These are phyloP conservation scores for Nannospalax galili DNA, from an alignment of 2,113 vertebrate species.

Conservation along the genomic window DNA sequence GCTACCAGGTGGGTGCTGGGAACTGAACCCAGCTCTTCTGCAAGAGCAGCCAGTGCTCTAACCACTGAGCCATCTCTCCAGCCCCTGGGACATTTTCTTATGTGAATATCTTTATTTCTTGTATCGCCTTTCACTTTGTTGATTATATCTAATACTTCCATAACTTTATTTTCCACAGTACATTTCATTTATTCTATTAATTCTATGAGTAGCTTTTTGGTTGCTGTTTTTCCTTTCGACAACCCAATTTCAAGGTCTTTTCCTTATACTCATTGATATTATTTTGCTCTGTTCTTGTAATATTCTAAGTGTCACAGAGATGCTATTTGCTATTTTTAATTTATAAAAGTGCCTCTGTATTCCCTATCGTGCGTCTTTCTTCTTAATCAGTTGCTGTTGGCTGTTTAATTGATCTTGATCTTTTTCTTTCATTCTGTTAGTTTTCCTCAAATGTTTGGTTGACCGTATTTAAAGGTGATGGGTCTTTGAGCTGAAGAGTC, in stretches of 20 bases:
- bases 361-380: not conserved
- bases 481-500: too few relatives aligned
- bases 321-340: too few relatives aligned
- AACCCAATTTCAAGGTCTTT: not conserved
- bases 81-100: too few relatives aligned
- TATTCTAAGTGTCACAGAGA: not conserved
- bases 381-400: not conserved
- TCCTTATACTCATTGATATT: conserved; percentile 3
- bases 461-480: conserved; percentile 21
- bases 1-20: too few relatives aligned
- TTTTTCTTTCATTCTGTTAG: not conserved
- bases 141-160: not conserved
- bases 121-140: not conserved
- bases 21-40: too few relatives aligned
- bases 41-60: too few relatives aligned
- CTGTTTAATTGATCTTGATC: not conserved
- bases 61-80: too few relatives aligned
- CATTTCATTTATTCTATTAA: not conserved
- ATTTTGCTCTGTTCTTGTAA: not conserved
- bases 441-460: conserved; percentile 31
- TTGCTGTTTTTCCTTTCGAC: not conserved
- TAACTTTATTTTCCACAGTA: conserved; percentile 39
- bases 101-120: not conserved
- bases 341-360: not conserved
- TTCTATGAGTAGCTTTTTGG: not conserved